These are phyloP conservation scores for Calonectris borealis DNA, from an alignment of 2,113 vertebrate genomes.

Conservation along the genomic window DNA sequence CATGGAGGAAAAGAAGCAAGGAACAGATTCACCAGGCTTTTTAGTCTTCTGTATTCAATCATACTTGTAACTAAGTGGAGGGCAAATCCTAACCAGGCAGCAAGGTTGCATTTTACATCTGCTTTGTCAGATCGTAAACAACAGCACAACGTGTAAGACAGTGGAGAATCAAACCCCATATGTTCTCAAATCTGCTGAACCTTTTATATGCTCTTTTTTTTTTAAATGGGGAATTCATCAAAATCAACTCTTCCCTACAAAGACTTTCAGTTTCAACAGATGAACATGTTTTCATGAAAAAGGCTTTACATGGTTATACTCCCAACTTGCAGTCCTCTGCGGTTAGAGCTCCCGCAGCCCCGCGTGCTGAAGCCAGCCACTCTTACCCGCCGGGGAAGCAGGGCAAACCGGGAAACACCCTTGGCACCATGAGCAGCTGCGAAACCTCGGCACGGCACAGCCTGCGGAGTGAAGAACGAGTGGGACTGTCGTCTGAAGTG, in stretches of 20 bases:
- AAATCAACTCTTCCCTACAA: background rate
- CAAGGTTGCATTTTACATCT: background rate
- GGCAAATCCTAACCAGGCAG: background rate
- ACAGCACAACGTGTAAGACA: background rate
- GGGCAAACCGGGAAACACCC: constrained; percentile 2
- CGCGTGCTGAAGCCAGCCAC: background rate
- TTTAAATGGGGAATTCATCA: background rate
- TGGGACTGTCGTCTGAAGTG: background rate
- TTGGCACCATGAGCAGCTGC: accelerated
- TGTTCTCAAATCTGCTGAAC: constrained; percentile 40
- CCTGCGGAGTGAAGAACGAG: background rate
- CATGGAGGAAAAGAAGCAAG: background rate
- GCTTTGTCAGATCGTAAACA: constrained; percentile 24
- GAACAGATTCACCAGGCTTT: background rate
- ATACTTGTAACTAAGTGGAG: background rate
- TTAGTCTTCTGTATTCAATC: background rate
- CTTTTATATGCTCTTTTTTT: background rate
- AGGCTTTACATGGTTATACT: background rate
- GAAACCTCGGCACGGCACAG: background rate
- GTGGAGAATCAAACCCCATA: constrained; percentile 6
- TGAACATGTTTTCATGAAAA: background rate
- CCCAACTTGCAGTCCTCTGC: background rate
- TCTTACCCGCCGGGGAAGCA: background rate
- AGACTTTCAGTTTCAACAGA: background rate
- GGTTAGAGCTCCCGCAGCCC: background rate